Evolutionary conservation across 1,140 invertebrate species (phyloP).

Genomic region (Bombus balteatus): DNA sequence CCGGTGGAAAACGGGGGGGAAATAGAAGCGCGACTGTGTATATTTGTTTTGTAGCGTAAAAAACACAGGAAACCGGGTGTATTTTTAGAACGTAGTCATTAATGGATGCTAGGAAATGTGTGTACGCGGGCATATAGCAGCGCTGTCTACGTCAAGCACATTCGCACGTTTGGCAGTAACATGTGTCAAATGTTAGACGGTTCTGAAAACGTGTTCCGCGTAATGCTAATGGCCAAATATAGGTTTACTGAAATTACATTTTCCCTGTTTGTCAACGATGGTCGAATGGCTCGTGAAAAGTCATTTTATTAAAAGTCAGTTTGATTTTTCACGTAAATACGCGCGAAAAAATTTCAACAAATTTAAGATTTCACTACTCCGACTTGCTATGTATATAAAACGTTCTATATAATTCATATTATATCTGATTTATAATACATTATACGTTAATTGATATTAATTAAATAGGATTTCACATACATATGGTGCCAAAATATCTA

Average conservation of each 20-base stretch:
- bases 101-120: slow-evolving; percentile 29
- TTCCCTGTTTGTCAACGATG: background rate
- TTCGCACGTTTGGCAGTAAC: slow-evolving; percentile 33
- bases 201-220: slow-evolving; percentile 9
- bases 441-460: too few species aligned
- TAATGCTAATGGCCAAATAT: slow-evolving; percentile 23
- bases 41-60: slow-evolving; percentile 19
- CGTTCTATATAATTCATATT: too few species aligned
- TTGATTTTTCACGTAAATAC: background rate
- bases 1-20: background rate
- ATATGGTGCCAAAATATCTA: too few species aligned
- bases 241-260: slow-evolving; percentile 27
- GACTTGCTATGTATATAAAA: background rate
- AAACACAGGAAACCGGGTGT: slow-evolving; percentile 5
- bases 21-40: slow-evolving; percentile 23
- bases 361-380: background rate
- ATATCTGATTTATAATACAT: too few species aligned
- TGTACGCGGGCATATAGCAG: background rate
- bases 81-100: slow-evolving; percentile 30
- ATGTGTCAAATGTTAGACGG: slow-evolving; percentile 30
- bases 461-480: too few species aligned
- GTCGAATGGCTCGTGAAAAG: background rate
- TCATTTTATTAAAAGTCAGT: background rate
- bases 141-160: slow-evolving; percentile 35
- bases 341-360: background rate